Base-by-base conservation (phyloP, 1,140 invertebrate species). In the Anastrepha ludens region DNA sequence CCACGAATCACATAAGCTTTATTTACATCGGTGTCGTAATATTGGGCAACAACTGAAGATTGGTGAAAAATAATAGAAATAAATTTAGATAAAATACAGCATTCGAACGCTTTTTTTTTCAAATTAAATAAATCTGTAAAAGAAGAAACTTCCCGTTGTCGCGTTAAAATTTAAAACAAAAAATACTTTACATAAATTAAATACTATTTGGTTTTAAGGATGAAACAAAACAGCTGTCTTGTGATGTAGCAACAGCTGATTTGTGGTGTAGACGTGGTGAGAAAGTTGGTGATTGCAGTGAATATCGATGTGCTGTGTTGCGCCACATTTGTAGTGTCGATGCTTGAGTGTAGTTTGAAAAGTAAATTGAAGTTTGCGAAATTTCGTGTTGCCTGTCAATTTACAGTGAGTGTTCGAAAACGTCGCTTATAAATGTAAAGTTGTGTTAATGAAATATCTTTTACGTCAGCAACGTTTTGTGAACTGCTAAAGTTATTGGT, bases 1-100 rank as follows among this genome's bases (percentile, higher is more conserved):
- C 98, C 98, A 92, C 96, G 96, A 90, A 98, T 98, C 6, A 98
- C 97, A 94, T 98, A 98, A 89, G 98, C 98, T 93, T 98, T 98
- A 94, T 97, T 97, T 90, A 98, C 97, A 94, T 98, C 97, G 29
- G 97, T 97, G 90, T 98, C 96, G 94, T 98, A 98, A 91, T 96
- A 95, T 93, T 98, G 97, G 89, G 97, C 95, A 89, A 98, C 97
- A 93, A 98, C 98, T 98, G 60, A n/a, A 47, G n/a, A 20, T 50
- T 29, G 62, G 55, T 67, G 15, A n/a, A 70, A 87, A 87, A 39
- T 67, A 87, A 55, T 87, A 62, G 4, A 9, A 60, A 86, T 11
- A 55, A 47, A 55, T 55, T n/a, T 74, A 17, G 41, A 8, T 55
- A 50, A 55, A 13, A 85, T 17, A 47, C 29, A 29, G 29, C 29